phyloP scores from a whole-genome alignment of 2,888 invertebrate species.

The Spodoptera exigua region DNA sequence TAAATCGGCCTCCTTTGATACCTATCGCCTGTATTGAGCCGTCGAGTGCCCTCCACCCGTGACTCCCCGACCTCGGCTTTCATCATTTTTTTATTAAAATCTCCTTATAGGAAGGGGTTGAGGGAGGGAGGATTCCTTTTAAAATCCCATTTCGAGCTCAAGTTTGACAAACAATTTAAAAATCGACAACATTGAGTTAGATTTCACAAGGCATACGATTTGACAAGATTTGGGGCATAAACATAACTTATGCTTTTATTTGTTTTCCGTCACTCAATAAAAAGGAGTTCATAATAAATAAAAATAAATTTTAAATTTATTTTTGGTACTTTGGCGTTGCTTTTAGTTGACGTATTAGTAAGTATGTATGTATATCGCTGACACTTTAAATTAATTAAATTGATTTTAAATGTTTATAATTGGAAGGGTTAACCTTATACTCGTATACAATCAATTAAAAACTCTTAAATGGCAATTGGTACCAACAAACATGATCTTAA shows the following conservation, averaged over 20 bases:
- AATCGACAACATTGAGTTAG: slow-evolving; percentile 50
- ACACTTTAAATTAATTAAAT: no score
- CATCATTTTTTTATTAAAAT: slow-evolving; percentile 73
- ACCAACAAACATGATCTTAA: slow-evolving; percentile 15
- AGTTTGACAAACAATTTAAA: slow-evolving; percentile 55
- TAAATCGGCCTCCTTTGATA: slow-evolving; percentile 78
- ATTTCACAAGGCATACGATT: slow-evolving; percentile 49
- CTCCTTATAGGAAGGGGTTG: slow-evolving; percentile 65
- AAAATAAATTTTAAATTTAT: no score
- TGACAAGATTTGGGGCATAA: slow-evolving; percentile 6
- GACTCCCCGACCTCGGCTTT: slow-evolving; percentile 71
- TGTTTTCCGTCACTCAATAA: no score
- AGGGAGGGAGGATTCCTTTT: slow-evolving; percentile 57
- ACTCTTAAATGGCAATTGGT: no score
- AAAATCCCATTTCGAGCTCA: slow-evolving; percentile 54
- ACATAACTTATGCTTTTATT: not conserved
- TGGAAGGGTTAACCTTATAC: no score
- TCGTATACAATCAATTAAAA: no score
- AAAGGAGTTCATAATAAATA: no score
- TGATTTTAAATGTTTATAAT: no score
- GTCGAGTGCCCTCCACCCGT: slow-evolving; percentile 71
- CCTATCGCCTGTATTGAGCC: slow-evolving; percentile 75
- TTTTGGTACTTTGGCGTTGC: no score
- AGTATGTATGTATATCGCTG: no score
- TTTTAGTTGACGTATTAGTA: no score